Percentiles rank a stretch among this genome's conserved stretches.
These are phyloP conservation scores for Campylorhamphus procurvoides DNA, from an alignment of 2,113 vertebrate species.

Conservation along the genomic window DNA sequence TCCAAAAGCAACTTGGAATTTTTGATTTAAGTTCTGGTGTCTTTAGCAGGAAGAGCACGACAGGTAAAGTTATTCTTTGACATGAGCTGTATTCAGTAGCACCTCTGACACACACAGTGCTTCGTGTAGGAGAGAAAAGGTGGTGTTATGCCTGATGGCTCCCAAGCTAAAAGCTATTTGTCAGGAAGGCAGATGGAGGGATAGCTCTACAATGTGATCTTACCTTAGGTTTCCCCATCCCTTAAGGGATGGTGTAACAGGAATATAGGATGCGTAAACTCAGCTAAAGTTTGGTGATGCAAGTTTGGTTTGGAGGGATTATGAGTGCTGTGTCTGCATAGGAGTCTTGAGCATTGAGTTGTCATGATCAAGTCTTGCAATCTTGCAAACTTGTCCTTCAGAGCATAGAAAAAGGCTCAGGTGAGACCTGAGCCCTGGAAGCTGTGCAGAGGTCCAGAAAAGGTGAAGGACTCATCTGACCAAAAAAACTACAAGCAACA, in stretches of 20 bases:
- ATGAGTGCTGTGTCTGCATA: not conserved
- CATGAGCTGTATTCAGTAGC: not conserved
- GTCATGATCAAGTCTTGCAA: not conserved
- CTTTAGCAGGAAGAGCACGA: not conserved
- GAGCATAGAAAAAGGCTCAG: rapidly evolving
- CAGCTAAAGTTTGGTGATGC: not conserved
- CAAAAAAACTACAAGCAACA: not conserved
- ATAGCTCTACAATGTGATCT: not conserved
- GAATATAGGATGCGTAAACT: rapidly evolving
- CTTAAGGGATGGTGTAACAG: not conserved
- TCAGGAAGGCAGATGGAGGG: not conserved
- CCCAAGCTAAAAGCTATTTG: not conserved
- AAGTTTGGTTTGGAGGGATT: not conserved
- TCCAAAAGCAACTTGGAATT: not conserved
- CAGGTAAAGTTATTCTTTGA: not conserved
- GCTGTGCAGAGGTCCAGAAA: not conserved
- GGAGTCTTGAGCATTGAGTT: not conserved
- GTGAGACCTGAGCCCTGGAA: not conserved
- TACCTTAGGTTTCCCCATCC: not conserved
- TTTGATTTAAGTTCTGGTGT: not conserved
- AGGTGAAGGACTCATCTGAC: not conserved
- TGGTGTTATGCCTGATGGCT: rapidly evolving
- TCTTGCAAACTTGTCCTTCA: not conserved
- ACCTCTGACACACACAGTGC: rapidly evolving
- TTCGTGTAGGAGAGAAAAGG: not conserved